A percentile compares a stretch with the other conserved stretches of the same genome.
Conservation (phyloP, 2,113 vertebrate genomes). For the Callorhinus ursinus region DNA sequence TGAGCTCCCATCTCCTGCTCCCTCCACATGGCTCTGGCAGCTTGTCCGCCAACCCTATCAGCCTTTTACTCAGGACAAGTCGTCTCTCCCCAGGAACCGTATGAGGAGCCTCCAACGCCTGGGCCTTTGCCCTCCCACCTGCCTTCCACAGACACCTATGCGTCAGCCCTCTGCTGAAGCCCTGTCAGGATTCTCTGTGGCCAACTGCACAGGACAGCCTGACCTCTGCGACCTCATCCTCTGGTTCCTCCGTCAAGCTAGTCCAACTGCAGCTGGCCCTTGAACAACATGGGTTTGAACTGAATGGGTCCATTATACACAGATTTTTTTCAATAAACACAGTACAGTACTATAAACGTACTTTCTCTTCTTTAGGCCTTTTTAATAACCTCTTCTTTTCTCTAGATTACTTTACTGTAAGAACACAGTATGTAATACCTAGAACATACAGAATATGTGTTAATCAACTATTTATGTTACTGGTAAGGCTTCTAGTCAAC, state of each 20-base stretch:
- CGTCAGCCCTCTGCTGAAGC: background rate
- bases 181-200: background rate
- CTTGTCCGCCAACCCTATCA: background rate
- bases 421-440: background rate
- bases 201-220: background rate
- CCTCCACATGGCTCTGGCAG: background rate
- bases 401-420: background rate
- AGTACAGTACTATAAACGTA: background rate
- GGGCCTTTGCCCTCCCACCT: background rate
- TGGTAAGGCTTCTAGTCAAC: background rate
- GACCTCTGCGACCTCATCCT: background rate
- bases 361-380: background rate
- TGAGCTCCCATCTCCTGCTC: background rate
- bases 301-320: background rate
- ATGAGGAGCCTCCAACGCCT: rapidly evolving
- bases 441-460: background rate
- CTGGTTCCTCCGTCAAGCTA: background rate
- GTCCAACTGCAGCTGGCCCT: background rate
- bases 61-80: background rate
- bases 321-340: background rate
- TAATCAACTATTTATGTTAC: background rate
- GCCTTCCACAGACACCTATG: background rate
- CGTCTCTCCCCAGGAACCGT: background rate
- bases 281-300: background rate
- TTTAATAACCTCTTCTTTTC: background rate